Base-by-base conservation (phyloP, 2,797 vertebrate species). In the Lates japonicus region DNA sequence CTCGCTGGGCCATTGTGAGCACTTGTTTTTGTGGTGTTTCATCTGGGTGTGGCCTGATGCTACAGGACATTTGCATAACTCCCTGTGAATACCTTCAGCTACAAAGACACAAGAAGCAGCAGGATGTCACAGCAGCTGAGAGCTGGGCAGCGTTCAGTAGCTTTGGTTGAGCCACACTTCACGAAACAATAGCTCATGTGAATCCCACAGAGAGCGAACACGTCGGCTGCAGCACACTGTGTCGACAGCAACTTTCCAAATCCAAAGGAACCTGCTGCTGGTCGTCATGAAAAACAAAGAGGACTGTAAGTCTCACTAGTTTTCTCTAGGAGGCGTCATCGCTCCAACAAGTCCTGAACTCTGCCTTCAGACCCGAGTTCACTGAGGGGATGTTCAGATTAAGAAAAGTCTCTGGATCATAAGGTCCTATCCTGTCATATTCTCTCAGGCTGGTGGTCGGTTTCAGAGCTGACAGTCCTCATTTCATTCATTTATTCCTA, bases 271-370 rank as follows among this genome's bases (percentile, higher is more conserved):
- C 25, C 25, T 29, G 25, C 25, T 29, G 25, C 25, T n/a, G 22
- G 12, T 55, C 25, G 19, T 10, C 31, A 22, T 37, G 20, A 16
- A 12, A 10, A 25, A 16, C 12, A 29, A 10, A 3, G 17, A 11
- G 0, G 12, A 13, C 0, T 58, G 65, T 17, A 72, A 1, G 12
- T 31, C 37, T 62, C 37, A 13, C 5, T 1, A 2, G 5, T 3
- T 0, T 6, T 57, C 86, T 54, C 20, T 6, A 77, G 81, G 72
- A 16, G 83, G 78, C 39, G 58, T 62, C 58, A 29, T 17, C 13
- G 25, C 57, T 49, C 19, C 31, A 12, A 13, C 17, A n/a, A 39
- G 54, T 31, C 72, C 33, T 16, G n/a, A 48, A 3, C 25, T 70
- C n/a, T n/a, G 31, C 10, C 12, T 3, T n/a, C 22, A 39, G 1